Base-by-base conservation (phyloP, 2,888 invertebrate species). In the Netelia fuscicornis region DNA sequence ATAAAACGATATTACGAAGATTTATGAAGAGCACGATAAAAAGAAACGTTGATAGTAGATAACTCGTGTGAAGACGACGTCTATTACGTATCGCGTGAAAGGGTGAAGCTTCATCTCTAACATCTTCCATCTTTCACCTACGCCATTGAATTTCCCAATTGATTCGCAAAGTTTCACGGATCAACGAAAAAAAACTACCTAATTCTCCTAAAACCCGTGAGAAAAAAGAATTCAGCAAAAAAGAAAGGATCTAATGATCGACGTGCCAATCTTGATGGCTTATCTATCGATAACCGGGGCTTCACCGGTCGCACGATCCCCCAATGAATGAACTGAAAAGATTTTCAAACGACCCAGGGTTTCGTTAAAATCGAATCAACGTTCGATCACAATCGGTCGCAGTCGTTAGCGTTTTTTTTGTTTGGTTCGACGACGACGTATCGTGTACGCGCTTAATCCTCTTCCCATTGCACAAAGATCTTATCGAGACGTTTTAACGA, bases 331-430 rank as follows among this genome's bases (percentile, higher is more conserved):
- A 48, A 13, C 48, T 13, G 11, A 13, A 48, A 48, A 13, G 48
- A 48, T 48, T 13, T 13, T 48, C 13, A 2, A 3, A 48, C 10
- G 13, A 10, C 3, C 9, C 13, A 13, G 11, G 0, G 48, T 48
- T 48, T 48, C 48, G 13, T 48, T 48, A 48, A 48, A 48, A 48
- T 11, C 48, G 48, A 48, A 70, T 52, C n/a, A n/a, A 25, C 68
- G 13, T 30, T 70, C 23, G 25, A 48, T 48, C 13, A 48, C 2
- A 30, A n/a, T 54, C 70, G 52, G 48, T 13, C 13, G 48, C 11
- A 2, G 11, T 48, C 48, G 13, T 48, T 48, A 48, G 48, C 10
- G 13, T 48, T 48, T 10, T 48, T 48, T 13, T 13, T 11, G 1
- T 17, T 17, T 17, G 17, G 13, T 48, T 13, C 11, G 11, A 13